Evolutionary conservation across 2,797 vertebrate genomes (phyloP).

Genomic region (Euthynnus affinis): DNA sequence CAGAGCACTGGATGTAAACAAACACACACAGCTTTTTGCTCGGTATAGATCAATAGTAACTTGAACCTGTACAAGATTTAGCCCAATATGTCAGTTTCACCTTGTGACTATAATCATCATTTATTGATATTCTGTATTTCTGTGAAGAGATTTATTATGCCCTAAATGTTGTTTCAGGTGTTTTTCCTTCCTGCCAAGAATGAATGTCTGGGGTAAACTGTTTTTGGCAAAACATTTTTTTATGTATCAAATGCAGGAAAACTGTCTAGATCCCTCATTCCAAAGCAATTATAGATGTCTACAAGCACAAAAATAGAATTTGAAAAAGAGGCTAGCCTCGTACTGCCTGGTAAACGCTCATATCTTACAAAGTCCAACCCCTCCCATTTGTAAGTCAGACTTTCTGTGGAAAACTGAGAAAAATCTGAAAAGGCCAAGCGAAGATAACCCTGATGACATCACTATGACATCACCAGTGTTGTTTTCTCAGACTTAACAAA

Average conservation of each 20-base stretch:
- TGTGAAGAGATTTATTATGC: background rate
- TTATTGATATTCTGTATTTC: background rate
- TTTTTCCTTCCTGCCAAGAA: background rate
- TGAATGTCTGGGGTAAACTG: background rate
- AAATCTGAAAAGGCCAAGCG: no score
- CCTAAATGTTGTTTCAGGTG: background rate
- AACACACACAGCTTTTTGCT: slow-evolving; percentile 4
- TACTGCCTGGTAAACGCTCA: no score
- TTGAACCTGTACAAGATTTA: background rate
- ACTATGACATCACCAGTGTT: no score
- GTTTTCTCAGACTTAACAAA: no score
- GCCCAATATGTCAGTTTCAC: background rate
- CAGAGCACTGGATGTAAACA: slow-evolving; percentile 23
- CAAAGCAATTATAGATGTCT: background rate
- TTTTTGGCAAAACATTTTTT: background rate
- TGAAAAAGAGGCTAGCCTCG: no score
- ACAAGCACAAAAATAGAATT: no score
- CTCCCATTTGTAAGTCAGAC: no score
- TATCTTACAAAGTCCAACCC: no score
- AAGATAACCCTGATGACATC: no score
- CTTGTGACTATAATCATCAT: background rate
- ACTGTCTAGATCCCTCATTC: background rate
- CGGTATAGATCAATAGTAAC: no score
- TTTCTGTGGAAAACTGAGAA: no score
- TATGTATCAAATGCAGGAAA: background rate